Percentiles rank a stretch among this genome's conserved stretches.
Evolutionary conservation across 2,888 invertebrate genomes (phyloP).

Genomic region (Bibio marci): DNA sequence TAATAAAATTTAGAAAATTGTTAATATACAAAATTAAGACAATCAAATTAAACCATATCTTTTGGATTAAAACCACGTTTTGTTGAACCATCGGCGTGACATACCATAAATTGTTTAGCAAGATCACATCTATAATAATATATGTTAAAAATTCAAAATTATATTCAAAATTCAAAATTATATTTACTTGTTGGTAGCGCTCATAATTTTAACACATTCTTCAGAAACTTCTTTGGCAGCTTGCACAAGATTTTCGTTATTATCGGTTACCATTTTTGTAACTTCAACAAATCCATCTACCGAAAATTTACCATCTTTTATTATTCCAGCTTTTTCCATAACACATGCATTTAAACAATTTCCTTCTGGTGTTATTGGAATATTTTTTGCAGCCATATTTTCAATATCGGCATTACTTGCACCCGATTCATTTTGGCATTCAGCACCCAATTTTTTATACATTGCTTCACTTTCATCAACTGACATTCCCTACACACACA

Average conservation of each 20-base stretch:
- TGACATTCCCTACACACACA: no score
- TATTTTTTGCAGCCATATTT: constrained; percentile 16
- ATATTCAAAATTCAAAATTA: no score
- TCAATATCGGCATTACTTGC: constrained; percentile 26
- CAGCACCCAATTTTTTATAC: not conserved
- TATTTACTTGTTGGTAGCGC: no score
- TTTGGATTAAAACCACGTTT: no score
- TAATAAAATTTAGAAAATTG: no score
- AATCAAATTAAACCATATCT: no score
- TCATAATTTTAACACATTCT: not conserved
- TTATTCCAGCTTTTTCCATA: constrained; percentile 22
- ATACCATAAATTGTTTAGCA: no score
- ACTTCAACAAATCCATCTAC: not conserved
- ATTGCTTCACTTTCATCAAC: not conserved
- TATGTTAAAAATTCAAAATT: no score
- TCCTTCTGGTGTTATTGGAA: constrained; percentile 16
- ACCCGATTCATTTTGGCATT: constrained; percentile 20
- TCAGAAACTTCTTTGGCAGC: not conserved
- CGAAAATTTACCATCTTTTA: constrained; percentile 9
- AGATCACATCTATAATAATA: no score
- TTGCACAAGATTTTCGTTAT: not conserved
- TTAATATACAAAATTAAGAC: no score
- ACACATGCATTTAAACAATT: constrained; percentile 25
- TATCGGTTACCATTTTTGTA: not conserved
- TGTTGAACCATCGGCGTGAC: no score